Percentiles rank a stretch among this genome's conserved stretches.
Evolutionary conservation across 2,888 invertebrate genomes (phyloP).

Genomic region (Altica lythri): DNA sequence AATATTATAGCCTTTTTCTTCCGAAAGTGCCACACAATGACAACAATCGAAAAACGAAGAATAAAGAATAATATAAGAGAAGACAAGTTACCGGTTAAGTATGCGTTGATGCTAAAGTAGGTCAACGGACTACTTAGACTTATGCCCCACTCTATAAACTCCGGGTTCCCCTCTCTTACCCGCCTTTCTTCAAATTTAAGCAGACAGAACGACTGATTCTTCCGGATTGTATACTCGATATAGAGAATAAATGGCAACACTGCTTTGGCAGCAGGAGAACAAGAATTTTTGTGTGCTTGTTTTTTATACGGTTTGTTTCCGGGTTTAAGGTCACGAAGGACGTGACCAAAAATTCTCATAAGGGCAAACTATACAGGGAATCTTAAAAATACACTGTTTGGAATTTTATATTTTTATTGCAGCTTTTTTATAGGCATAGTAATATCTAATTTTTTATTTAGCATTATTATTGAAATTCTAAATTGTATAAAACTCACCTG

Average conservation of each 20-base stretch:
- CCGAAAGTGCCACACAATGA: conserved; percentile 9
- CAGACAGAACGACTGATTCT: conserved; percentile 11
- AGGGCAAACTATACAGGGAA: background rate
- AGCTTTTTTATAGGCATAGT: no score
- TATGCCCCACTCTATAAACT: conserved; percentile 5
- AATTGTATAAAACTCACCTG: no score
- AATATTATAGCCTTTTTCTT: background rate
- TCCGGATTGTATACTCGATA: background rate
- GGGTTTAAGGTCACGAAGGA: conserved; percentile 17
- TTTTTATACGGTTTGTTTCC: conserved; percentile 11
- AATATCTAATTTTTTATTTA: no score
- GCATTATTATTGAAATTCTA: no score
- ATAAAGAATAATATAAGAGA: conserved; percentile 7
- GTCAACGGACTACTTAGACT: conserved; percentile 20
- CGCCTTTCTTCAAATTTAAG: background rate
- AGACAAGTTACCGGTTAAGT: conserved; percentile 19
- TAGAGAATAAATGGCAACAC: background rate
- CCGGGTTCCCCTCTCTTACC: conserved; percentile 15
- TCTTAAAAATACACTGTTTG: no score
- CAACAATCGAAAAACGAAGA: conserved; percentile 14
- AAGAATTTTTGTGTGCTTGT: conserved; percentile 6
- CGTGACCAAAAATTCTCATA: background rate
- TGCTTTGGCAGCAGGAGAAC: background rate
- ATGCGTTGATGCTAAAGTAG: conserved; percentile 16
- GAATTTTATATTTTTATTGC: no score